A percentile compares a stretch with the other conserved stretches of the same genome.
Conservation (phyloP, 2,113 vertebrate genomes). For the Perca fluviatilis region DNA sequence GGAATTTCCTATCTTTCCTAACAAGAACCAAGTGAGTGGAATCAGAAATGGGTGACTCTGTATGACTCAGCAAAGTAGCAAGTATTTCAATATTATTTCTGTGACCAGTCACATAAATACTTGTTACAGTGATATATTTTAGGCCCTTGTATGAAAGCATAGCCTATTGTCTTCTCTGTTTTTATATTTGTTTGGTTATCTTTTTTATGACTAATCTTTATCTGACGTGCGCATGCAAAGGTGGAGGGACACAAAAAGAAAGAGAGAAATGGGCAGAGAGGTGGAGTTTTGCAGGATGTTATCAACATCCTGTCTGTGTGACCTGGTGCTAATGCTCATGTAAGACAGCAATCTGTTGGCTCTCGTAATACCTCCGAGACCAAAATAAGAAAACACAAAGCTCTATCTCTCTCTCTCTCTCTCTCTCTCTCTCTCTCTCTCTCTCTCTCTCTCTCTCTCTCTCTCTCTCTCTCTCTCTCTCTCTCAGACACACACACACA, state of each 20-base stretch:
- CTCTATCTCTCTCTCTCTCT: background rate
- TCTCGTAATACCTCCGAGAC: conserved; percentile 45
- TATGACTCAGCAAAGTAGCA: conserved; percentile 48
- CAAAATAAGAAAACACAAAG: conserved; percentile 9
- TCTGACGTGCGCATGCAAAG: conserved; percentile 28
- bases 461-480: no score
- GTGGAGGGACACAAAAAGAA: conserved; percentile 29
- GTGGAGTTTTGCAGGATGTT: conserved; percentile 60
- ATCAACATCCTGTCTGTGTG: conserved; percentile 75
- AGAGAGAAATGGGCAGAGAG: conserved; percentile 33
- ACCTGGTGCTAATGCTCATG: conserved; percentile 67
- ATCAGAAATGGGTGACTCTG: conserved; percentile 13
- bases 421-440: no score
- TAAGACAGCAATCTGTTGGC: conserved; percentile 55
- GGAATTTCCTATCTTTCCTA: conserved; percentile 51
- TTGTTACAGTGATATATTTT: background rate
- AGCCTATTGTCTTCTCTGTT: background rate
- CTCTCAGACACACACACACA: background rate
- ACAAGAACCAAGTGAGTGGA: conserved; percentile 32
- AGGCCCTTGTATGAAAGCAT: background rate
- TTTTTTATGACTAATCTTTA: background rate
- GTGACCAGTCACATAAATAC: conserved; percentile 12
- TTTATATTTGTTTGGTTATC: background rate
- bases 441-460: no score
- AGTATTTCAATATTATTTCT: background rate